These are phyloP conservation scores for Nesidiocoris tenuis DNA, from an alignment of 2,888 invertebrate genomes.

Conservation along the genomic window DNA sequence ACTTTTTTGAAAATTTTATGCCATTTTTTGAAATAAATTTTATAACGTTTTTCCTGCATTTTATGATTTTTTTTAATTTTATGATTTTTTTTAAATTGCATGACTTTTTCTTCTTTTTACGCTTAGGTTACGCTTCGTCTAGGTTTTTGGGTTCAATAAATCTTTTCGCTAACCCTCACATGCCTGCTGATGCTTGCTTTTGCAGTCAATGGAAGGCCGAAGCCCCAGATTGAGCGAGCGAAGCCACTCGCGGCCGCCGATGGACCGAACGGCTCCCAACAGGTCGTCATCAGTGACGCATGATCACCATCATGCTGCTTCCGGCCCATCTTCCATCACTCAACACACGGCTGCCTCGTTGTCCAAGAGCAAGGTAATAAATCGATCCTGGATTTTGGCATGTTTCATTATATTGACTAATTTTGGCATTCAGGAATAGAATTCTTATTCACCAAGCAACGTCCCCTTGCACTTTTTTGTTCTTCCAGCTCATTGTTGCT, in stretches of 20 bases:
- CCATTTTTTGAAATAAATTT: too few relatives aligned
- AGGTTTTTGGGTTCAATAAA: too few relatives aligned
- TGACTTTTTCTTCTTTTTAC: background rate
- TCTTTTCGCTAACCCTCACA: too few relatives aligned
- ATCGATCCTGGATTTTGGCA: background rate
- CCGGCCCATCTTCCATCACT: constrained; percentile 25
- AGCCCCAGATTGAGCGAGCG: constrained; percentile 49
- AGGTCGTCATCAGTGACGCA: constrained; percentile 11
- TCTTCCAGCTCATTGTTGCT: too few relatives aligned
- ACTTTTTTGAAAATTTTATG: too few relatives aligned
- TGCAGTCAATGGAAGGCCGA: constrained; percentile 39
- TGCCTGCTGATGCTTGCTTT: background rate
- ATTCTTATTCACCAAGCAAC: too few relatives aligned
- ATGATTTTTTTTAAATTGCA: background rate
- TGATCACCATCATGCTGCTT: constrained; percentile 8
- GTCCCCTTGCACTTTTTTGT: too few relatives aligned
- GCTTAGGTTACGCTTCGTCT: too few relatives aligned
- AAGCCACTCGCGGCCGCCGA: constrained; percentile 25
- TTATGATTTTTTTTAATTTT: background rate
- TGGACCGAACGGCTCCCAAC: background rate
- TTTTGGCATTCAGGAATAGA: too few relatives aligned
- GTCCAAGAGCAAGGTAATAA: constrained; percentile 14
- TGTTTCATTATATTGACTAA: too few relatives aligned
- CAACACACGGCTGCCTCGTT: constrained; percentile 19
- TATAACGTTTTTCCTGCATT: too few relatives aligned